Evolutionary conservation across 2,113 vertebrate species (phyloP).

Genomic region (Synodontis membranacea): DNA sequence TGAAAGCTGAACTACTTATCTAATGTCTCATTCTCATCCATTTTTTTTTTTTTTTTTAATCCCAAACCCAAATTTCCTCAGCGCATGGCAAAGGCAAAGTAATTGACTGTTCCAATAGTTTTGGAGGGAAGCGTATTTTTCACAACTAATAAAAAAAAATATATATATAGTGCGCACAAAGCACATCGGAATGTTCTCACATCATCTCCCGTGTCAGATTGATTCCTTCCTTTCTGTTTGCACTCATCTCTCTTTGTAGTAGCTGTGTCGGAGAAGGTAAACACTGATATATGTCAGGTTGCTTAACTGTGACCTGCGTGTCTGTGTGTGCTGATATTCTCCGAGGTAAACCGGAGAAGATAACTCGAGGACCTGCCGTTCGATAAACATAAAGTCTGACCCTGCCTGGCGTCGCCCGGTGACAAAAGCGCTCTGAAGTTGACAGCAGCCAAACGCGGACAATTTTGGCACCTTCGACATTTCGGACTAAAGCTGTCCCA

Average conservation of each 20-base stretch:
- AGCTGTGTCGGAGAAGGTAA: constrained; percentile 17
- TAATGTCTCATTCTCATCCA: neutral
- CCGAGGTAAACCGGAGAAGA: constrained; percentile 63
- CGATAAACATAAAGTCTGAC: constrained; percentile 67
- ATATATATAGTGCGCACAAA: neutral
- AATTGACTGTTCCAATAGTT: neutral
- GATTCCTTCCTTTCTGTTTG: constrained; percentile 35
- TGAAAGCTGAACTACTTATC: neutral
- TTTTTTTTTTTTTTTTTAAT: too few species aligned
- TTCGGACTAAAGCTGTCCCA: constrained; percentile 6
- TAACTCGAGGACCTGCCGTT: constrained; percentile 67
- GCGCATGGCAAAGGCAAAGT: neutral
- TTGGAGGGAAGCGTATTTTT: neutral
- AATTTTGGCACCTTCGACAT: neutral
- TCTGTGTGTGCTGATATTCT: constrained; percentile 35
- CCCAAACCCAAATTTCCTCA: neutral
- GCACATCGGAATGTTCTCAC: neutral
- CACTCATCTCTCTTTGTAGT: neutral
- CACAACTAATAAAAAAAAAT: neutral
- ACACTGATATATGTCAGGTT: constrained; percentile 23
- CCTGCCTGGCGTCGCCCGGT: constrained; percentile 24
- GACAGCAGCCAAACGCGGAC: neutral
- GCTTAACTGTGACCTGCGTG: constrained; percentile 53
- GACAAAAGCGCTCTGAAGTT: neutral
- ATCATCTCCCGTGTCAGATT: neutral